Percentiles rank a stretch among this genome's conserved stretches.
Conservation (phyloP, 1,140 invertebrate species). For the Steinernema khuongi region DNA sequence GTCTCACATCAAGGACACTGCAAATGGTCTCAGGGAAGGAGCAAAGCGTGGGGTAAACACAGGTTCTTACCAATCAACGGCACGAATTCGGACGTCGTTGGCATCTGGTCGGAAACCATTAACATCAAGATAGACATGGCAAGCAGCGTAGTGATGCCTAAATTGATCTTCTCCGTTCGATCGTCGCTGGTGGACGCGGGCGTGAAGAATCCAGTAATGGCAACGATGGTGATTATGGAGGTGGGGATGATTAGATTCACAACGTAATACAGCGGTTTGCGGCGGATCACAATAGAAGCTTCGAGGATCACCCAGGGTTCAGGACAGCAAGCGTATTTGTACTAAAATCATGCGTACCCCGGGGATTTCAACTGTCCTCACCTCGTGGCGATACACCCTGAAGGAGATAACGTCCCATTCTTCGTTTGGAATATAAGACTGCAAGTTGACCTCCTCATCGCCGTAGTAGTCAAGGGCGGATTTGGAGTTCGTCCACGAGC, state of each 20-base stretch:
- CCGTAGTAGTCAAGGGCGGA: slow-evolving; percentile 55
- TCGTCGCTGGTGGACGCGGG: slow-evolving; percentile 56
- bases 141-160: slow-evolving; percentile 46
- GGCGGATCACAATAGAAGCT: slow-evolving; percentile 48
- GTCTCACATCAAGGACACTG: too few species aligned
- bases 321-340: slow-evolving; percentile 57
- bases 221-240: slow-evolving; percentile 54
- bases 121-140: slow-evolving; percentile 57
- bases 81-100: slow-evolving; percentile 56
- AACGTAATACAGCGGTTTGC: slow-evolving; percentile 54
- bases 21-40: not conserved
- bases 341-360: slow-evolving; percentile 37
- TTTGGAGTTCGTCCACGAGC: slow-evolving; percentile 55
- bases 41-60: not conserved
- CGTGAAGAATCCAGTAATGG: slow-evolving; percentile 58
- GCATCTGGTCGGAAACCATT: slow-evolving; percentile 57
- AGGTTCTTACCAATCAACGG: slow-evolving; percentile 45
- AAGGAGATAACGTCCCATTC: slow-evolving; percentile 56
- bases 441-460: slow-evolving; percentile 50
- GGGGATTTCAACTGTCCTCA: not conserved
- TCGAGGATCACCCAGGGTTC: slow-evolving; percentile 57
- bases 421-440: slow-evolving; percentile 54
- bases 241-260: slow-evolving; percentile 54
- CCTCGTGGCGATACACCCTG: slow-evolving; percentile 54
- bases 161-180: slow-evolving; percentile 53